Conservation (phyloP, 2,113 vertebrate species). For the Aleadryas rufinucha region DNA sequence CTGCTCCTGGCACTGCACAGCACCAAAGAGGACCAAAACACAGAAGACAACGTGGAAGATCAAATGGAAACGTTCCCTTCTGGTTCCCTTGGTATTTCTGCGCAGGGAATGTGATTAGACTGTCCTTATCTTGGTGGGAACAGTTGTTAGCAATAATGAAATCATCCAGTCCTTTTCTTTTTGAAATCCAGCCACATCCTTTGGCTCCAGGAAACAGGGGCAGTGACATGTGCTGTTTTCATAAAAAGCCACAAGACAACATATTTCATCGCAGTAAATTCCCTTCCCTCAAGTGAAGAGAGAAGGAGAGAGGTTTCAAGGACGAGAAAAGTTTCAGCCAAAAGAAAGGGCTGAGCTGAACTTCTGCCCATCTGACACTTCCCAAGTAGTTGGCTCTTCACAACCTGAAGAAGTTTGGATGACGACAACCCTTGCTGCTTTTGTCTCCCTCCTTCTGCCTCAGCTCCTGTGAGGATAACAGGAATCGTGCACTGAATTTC, state of each 20-base stretch:
- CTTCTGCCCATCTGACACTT: neutral
- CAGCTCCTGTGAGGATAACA: neutral
- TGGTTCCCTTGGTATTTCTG: conserved; percentile 22
- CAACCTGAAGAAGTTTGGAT: neutral
- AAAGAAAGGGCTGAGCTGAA: neutral
- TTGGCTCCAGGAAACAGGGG: conserved; percentile 43
- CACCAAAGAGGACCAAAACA: neutral
- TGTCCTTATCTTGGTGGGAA: conserved; percentile 55
- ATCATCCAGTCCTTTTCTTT: conserved; percentile 50
- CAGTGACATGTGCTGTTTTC: conserved; percentile 47
- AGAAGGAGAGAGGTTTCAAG: neutral
- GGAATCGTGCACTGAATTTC: neutral
- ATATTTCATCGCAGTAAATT: conserved; percentile 19
- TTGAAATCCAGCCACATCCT: conserved; percentile 60
- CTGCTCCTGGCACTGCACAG: neutral
- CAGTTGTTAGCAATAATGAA: conserved; percentile 58
- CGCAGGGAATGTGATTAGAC: conserved; percentile 14
- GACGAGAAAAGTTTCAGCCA: neutral
- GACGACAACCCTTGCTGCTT: neutral
- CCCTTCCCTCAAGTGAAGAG: neutral
- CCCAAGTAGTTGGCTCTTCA: neutral
- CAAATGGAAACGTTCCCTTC: neutral
- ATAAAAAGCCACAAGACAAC: conserved; percentile 53
- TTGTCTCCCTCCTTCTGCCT: neutral
- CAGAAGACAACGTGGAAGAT: neutral